A percentile compares a stretch with the other conserved stretches of the same genome.
These are phyloP conservation scores for Lasioglossum calceatum DNA, from an alignment of 2,888 invertebrate species.

Conservation along the genomic window DNA sequence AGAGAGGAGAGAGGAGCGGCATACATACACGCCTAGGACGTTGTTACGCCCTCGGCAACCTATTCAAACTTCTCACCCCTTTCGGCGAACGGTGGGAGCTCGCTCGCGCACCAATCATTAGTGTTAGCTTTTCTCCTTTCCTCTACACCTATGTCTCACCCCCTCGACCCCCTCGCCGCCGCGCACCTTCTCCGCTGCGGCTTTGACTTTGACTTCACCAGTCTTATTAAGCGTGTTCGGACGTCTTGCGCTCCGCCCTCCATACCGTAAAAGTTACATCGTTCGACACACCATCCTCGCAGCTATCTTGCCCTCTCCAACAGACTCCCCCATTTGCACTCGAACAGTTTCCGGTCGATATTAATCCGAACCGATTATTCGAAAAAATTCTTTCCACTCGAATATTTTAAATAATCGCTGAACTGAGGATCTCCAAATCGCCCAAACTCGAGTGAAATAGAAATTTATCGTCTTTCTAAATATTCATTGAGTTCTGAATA, in stretches of 20 bases:
- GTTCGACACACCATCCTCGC: not conserved
- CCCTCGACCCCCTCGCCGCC: not conserved
- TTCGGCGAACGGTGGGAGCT: slow-evolving; percentile 27
- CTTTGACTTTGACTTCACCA: slow-evolving; percentile 30
- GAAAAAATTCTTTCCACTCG: not conserved
- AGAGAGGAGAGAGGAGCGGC: slow-evolving; percentile 8
- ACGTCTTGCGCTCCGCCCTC: slow-evolving; percentile 14
- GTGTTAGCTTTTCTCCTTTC: slow-evolving; percentile 28
- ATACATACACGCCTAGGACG: slow-evolving; percentile 62
- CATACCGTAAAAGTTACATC: not conserved
- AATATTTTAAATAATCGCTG: not conserved
- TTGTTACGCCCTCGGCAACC: slow-evolving; percentile 66
- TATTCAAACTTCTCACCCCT: slow-evolving; percentile 68
- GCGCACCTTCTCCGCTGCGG: not conserved
- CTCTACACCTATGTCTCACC: slow-evolving; percentile 21
- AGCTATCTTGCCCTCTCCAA: not conserved
- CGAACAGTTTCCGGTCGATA: not conserved
- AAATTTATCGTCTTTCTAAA: not conserved
- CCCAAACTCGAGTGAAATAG: not conserved
- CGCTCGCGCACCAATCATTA: slow-evolving; percentile 49
- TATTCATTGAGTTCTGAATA: too few species aligned
- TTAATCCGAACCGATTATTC: not conserved
- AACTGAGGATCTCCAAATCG: too few species aligned
- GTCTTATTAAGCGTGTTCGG: slow-evolving; percentile 47
- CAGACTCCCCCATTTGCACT: not conserved